Percentiles rank a stretch among this genome's conserved stretches.
These are phyloP conservation scores for Laticauda colubrina DNA, from an alignment of 2,113 vertebrate species.

Conservation along the genomic window DNA sequence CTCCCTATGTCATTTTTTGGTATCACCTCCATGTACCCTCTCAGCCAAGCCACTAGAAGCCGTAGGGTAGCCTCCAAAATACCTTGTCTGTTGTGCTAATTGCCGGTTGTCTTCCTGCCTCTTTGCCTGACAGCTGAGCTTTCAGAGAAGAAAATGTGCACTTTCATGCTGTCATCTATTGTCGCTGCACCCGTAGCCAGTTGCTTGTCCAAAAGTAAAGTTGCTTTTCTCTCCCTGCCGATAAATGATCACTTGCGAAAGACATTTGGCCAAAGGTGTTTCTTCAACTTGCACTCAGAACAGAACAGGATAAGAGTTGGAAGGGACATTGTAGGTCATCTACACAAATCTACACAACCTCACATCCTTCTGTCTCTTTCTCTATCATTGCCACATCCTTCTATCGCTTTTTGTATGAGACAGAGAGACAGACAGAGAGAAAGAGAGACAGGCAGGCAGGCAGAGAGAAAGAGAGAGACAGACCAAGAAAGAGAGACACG, in stretches of 20 bases:
- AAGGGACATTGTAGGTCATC: no score
- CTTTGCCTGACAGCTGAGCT: slow-evolving; percentile 4
- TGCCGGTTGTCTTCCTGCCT: not conserved
- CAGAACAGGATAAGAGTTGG: no score
- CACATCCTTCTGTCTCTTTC: not conserved
- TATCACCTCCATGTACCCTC: not conserved
- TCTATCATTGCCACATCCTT: not conserved
- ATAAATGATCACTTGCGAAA: slow-evolving; percentile 35
- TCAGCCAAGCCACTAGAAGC: not conserved
- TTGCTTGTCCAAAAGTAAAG: slow-evolving; percentile 5
- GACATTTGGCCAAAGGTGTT: slow-evolving; percentile 27
- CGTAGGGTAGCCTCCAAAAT: slow-evolving; percentile 19
- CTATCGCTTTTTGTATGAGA: no score
- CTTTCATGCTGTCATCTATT: slow-evolving; percentile 27
- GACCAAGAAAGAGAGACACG: no score
- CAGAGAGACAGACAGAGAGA: no score
- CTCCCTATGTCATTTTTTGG: not conserved
- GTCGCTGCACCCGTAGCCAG: slow-evolving; percentile 35
- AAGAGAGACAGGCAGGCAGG: no score
- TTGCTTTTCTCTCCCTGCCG: slow-evolving; percentile 9
- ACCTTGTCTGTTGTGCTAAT: slow-evolving; percentile 20
- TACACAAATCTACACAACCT: no score
- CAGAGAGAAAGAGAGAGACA: no score
- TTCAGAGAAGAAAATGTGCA: not conserved
- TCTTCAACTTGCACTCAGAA: slow-evolving; percentile 20